Base-by-base conservation (phyloP, 2,113 vertebrate species). In the Heterotilapia buettikoferi region DNA sequence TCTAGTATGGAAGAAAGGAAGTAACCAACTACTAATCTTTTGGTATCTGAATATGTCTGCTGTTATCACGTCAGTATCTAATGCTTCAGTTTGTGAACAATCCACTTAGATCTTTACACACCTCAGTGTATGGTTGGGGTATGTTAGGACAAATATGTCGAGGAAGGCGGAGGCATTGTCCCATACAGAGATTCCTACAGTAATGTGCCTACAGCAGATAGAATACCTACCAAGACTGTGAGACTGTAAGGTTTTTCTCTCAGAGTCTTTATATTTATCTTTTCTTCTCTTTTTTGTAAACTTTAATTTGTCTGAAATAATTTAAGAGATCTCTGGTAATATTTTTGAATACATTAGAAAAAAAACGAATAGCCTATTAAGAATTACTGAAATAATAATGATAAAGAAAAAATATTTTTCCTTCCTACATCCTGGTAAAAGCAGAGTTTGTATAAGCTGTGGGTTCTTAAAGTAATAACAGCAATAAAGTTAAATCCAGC, bases 81-180 rank as follows among this genome's bases (percentile, higher is more conserved):
- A 89, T 88, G 85, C 68, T 56, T 71, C 61, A 85, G 52, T 76
- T 59, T 40, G n/a, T 52, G 82, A 88, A 78, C 84, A 84, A 88
- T 91, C 85, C 82, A 81, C 9, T 56, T 71, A 83, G 86, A 66
- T 85, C 59, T 79, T 76, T 87, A 26, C 24, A 26, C 24, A 26
- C 24, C 24, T 26, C 24, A 26, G 24, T 26, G 24, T 26, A 26
- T 84, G 56, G 26, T 53, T 84, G 71, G n/a, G 40, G 6, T 19
- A 54, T 84, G 76, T 91, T 52, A 88, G 24, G 61, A 92, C 68
- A 81, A 84, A 90, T 79, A n/a, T 84, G 21, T 84, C 47, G 66
- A n/a, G 14, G 50, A 53, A 68, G 57, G 82, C 84, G 21, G 38
- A 85, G 14, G 24, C n/a, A 36, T 57, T 29, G 82, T 86, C 71